A percentile compares a stretch with the other conserved stretches of the same genome.
Evolutionary conservation across 2,797 vertebrate genomes (phyloP).

Genomic region (Scomberomorus guttatus): DNA sequence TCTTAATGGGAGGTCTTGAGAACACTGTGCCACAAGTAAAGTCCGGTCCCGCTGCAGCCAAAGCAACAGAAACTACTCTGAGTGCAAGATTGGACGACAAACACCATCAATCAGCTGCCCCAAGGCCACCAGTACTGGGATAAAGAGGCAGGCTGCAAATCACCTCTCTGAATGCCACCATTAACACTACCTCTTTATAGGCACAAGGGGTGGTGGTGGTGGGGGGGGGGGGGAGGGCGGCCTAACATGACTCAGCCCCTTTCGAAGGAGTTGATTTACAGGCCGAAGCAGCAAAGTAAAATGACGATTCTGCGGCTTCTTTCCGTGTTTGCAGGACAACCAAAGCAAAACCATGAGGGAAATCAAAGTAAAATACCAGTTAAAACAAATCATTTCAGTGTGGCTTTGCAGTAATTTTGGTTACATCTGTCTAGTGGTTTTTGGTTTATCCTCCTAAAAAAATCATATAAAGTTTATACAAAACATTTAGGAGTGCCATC

Average conservation of each 20-base stretch:
- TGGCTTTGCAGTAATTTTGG: conserved; percentile 42
- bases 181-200: conserved; percentile 66
- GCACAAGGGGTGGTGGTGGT: neutral
- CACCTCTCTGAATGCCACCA: conserved; percentile 58
- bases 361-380: conserved; percentile 37
- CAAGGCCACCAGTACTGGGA: conserved; percentile 61
- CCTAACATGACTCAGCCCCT: conserved; percentile 69
- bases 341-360: conserved; percentile 15
- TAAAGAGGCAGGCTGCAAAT: conserved; percentile 68
- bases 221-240: neutral
- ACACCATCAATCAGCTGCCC: conserved; percentile 64
- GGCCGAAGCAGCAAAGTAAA: conserved; percentile 38
- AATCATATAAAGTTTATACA: conserved; percentile 26
- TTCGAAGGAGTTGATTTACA: conserved; percentile 62
- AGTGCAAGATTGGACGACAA: conserved; percentile 43
- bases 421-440: conserved; percentile 44
- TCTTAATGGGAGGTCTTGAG: conserved; percentile 42
- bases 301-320: conserved; percentile 33
- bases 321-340: conserved; percentile 16
- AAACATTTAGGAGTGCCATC: conserved; percentile 3
- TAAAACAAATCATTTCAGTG: conserved; percentile 30
- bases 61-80: conserved; percentile 40
- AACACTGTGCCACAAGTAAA: conserved; percentile 38
- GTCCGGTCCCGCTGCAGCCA: conserved; percentile 8
- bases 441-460: conserved; percentile 37